Percentiles rank a stretch among this genome's conserved stretches.
Evolutionary conservation across 2,113 vertebrate species (phyloP).

Genomic region (Psittacara wagleri): DNA sequence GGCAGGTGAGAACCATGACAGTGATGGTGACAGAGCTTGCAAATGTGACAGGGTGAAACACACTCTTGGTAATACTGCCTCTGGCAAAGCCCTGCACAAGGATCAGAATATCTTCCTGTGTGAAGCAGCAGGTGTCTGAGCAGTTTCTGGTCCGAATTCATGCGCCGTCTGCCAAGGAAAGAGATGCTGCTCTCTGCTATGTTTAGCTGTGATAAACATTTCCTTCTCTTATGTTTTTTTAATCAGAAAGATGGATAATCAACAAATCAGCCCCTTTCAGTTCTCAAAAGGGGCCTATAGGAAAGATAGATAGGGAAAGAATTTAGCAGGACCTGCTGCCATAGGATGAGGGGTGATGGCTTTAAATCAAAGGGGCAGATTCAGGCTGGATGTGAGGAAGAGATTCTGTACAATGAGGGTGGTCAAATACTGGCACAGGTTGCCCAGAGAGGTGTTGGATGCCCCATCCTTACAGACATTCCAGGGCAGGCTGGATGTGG

Average conservation of each 20-base stretch:
- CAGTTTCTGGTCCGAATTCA: background rate
- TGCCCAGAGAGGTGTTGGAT: background rate
- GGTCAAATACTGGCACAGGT: background rate
- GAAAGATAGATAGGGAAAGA: background rate
- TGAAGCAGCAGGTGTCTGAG: too few relatives aligned
- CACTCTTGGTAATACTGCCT: background rate
- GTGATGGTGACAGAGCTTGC: background rate
- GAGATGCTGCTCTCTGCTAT: background rate
- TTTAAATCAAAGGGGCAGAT: background rate
- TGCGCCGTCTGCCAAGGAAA: background rate
- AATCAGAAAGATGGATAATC: background rate
- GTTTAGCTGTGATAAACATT: background rate
- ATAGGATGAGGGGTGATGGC: background rate
- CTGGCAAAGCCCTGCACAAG: background rate
- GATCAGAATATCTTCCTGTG: background rate
- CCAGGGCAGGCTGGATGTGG: background rate
- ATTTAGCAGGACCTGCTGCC: background rate
- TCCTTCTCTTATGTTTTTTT: background rate
- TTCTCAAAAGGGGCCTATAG: background rate
- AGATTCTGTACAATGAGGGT: background rate
- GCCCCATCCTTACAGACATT: background rate
- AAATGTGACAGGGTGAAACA: background rate
- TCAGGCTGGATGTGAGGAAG: background rate
- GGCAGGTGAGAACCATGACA: rapidly evolving
- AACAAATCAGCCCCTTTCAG: background rate